phyloP scores from a whole-genome alignment of 2,113 vertebrate species.

The Mesitornis unicolor region DNA sequence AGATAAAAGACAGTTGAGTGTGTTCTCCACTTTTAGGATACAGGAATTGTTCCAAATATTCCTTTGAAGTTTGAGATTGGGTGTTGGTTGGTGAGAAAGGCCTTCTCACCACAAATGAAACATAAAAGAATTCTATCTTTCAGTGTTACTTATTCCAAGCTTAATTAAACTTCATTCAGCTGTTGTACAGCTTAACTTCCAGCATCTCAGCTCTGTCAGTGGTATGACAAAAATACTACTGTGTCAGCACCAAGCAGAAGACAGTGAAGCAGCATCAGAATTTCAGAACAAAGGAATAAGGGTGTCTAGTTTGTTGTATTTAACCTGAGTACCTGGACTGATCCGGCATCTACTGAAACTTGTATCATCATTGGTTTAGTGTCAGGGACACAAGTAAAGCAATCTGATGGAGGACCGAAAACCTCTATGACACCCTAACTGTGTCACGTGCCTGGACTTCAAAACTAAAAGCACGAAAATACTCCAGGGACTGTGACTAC shows the following conservation, averaged over 20 bases:
- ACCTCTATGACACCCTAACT: neutral
- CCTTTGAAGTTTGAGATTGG: neutral
- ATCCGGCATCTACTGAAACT: neutral
- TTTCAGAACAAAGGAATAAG: neutral
- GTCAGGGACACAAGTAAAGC: neutral
- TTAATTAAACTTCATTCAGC: neutral
- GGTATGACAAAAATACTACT: neutral
- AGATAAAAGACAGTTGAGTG: neutral
- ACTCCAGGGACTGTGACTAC: neutral
- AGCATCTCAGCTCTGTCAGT: neutral
- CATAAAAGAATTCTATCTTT: neutral
- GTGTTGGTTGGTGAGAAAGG: neutral
- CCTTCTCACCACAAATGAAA: neutral
- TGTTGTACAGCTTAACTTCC: neutral
- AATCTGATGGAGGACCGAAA: accelerated
- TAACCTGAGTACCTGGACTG: neutral
- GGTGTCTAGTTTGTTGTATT: neutral
- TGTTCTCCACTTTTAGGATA: neutral
- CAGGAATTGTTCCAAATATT: neutral
- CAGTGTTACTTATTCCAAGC: neutral
- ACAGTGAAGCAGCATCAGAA: neutral
- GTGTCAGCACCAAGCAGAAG: neutral
- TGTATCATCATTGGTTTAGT: neutral
- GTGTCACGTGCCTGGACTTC: neutral
- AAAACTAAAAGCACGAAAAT: neutral